Evolutionary conservation across 2,113 vertebrate genomes (phyloP).

Genomic region (Mellivora capensis): DNA sequence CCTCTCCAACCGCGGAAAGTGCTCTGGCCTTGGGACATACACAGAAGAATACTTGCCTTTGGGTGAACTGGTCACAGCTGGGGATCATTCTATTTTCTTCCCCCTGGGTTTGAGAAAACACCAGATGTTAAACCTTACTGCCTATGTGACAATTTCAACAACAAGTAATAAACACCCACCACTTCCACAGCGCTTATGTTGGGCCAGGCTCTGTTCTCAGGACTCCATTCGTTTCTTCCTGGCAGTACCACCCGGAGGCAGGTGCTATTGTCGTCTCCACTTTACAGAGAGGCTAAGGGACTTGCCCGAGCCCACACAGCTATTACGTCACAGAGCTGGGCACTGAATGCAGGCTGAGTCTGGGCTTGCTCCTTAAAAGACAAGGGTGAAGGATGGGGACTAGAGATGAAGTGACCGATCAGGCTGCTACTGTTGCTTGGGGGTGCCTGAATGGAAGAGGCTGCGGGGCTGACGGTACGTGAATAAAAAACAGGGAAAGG

Average conservation of each 20-base stretch:
- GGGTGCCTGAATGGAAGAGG: neutral
- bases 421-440: neutral
- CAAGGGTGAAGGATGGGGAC: neutral
- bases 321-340: neutral
- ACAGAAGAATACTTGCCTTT: neutral
- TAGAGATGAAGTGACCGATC: neutral
- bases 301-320: neutral
- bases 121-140: neutral
- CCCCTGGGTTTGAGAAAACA: neutral
- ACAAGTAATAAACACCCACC: neutral
- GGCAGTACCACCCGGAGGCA: neutral
- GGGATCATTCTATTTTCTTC: neutral
- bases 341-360: neutral
- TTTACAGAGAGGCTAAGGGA: neutral
- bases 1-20: neutral
- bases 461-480: too few relatives aligned
- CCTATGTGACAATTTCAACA: neutral
- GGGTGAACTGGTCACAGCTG: neutral
- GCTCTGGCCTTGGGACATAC: neutral
- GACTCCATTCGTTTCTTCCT: neutral
- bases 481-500: neutral
- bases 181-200: fast-evolving
- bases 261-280: neutral
- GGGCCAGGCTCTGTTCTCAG: neutral
- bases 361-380: neutral